A percentile compares a stretch with the other conserved stretches of the same genome.
Evolutionary conservation across 2,113 vertebrate species (phyloP).

Genomic region (Rissa tridactyla): DNA sequence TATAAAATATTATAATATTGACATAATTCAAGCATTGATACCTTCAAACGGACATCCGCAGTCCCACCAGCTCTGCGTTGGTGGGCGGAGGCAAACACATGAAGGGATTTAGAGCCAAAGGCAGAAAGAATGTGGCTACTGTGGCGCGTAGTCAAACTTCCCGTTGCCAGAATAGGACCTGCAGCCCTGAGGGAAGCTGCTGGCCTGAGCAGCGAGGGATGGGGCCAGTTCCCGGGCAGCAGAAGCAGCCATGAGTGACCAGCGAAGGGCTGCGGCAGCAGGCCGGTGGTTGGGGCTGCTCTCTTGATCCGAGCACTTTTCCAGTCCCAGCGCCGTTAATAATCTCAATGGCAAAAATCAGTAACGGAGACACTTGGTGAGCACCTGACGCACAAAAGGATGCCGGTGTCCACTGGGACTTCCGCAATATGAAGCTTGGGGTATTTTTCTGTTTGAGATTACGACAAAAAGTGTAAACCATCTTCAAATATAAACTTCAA

Average conservation of each 20-base stretch:
- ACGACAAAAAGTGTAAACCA: neutral
- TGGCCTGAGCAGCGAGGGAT: neutral
- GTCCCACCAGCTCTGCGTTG: neutral
- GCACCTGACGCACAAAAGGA: neutral
- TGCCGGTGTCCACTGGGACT: neutral
- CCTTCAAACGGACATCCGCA: neutral
- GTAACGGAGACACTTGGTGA: neutral
- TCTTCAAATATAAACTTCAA: neutral
- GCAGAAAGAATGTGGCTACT: neutral
- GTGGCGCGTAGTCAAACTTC: fast-evolving
- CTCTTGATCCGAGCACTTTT: neutral
- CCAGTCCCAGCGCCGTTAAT: neutral
- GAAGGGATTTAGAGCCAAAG: neutral
- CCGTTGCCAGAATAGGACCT: neutral
- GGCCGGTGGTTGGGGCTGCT: neutral
- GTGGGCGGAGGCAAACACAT: neutral
- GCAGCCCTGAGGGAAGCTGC: neutral
- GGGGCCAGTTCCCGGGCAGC: neutral
- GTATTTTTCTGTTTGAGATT: neutral
- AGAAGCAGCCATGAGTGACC: neutral
- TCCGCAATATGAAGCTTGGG: neutral
- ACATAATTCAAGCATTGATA: neutral
- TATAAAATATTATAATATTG: neutral
- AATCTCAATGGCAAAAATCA: neutral
- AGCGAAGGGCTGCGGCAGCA: neutral